Percentiles rank a stretch among this genome's conserved stretches.
phyloP scores from a whole-genome alignment of 2,888 invertebrate species.

The Scaptomyza polygonia region DNA sequence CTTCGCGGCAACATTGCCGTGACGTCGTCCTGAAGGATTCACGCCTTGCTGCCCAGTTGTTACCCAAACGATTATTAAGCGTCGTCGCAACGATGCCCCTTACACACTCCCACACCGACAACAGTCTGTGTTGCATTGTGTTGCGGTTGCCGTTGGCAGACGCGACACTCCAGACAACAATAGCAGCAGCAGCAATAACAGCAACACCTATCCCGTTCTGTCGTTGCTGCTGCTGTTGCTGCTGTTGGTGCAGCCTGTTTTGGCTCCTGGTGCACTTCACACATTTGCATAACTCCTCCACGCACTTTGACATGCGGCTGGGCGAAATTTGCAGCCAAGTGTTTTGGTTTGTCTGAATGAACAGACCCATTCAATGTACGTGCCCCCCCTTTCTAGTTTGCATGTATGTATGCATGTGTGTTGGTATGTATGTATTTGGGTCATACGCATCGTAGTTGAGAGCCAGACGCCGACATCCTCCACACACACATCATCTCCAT shows the following conservation, averaged over 20 bases:
- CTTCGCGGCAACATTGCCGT: constrained; percentile 49
- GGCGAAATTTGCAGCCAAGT: constrained; percentile 63
- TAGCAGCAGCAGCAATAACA: constrained; percentile 31
- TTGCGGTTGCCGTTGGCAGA: constrained; percentile 53
- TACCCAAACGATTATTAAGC: constrained; percentile 62
- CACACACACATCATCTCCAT: constrained; percentile 29
- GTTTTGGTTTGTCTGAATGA: constrained; percentile 70
- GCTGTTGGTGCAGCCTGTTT: constrained; percentile 20
- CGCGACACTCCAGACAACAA: constrained; percentile 49
- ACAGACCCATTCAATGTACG: constrained; percentile 42
- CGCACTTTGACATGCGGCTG: constrained; percentile 75
- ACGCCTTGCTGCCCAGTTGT: constrained; percentile 47
- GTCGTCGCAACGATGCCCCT: constrained; percentile 1
- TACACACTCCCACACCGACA: background rate
- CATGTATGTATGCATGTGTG: constrained; percentile 29
- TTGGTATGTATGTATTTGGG: constrained; percentile 62
- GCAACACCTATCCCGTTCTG: constrained; percentile 39
- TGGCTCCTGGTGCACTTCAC: constrained; percentile 49
- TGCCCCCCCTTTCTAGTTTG: background rate
- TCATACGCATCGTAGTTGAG: constrained; percentile 36
- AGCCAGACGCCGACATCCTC: constrained; percentile 48
- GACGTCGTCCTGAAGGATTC: constrained; percentile 50
- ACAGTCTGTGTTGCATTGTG: constrained; percentile 53
- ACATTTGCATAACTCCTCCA: constrained; percentile 74
- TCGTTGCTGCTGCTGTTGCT: constrained; percentile 18